These are phyloP conservation scores for Cardiocondyla obscurior DNA, from an alignment of 1,140 invertebrate genomes.

Conservation along the genomic window DNA sequence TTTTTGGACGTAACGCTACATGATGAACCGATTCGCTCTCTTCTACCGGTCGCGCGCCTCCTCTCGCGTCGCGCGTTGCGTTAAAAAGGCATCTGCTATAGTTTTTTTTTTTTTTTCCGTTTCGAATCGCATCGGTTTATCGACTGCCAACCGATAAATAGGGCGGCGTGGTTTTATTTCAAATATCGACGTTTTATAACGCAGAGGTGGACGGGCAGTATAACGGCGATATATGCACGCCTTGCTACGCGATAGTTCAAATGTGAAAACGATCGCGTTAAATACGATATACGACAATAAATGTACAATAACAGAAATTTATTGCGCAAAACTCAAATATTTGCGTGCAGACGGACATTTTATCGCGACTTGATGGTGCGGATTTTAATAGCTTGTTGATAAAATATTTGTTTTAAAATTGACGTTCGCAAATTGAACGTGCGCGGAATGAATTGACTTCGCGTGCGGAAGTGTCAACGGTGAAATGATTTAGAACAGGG, in stretches of 20 bases:
- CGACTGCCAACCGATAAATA: slow-evolving; percentile 49
- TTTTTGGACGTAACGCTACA: slow-evolving; percentile 8
- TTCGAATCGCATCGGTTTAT: slow-evolving; percentile 34
- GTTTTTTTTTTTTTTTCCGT: slow-evolving; percentile 39
- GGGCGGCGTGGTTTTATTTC: slow-evolving; percentile 38
- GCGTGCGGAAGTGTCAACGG: neutral
- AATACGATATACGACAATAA: slow-evolving; percentile 28
- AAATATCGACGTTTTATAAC: slow-evolving; percentile 35
- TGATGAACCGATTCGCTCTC: neutral
- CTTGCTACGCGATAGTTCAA: slow-evolving; percentile 5
- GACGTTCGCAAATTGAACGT: neutral
- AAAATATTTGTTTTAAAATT: slow-evolving; percentile 48
- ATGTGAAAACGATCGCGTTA: slow-evolving; percentile 19
- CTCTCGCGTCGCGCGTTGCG: neutral
- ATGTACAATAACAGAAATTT: slow-evolving; percentile 44
- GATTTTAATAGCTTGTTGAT: slow-evolving; percentile 30
- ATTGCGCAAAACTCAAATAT: slow-evolving; percentile 46
- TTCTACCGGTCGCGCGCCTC: neutral
- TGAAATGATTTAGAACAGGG: neutral
- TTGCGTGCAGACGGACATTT: slow-evolving; percentile 8
- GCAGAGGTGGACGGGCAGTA: neutral
- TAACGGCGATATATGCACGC: neutral
- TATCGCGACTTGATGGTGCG: slow-evolving; percentile 9
- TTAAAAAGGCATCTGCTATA: slow-evolving; percentile 32
- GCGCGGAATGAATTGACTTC: neutral